These are phyloP conservation scores for Zelostemma sp. DNA, from an alignment of 1,140 invertebrate species.

Conservation along the genomic window DNA sequence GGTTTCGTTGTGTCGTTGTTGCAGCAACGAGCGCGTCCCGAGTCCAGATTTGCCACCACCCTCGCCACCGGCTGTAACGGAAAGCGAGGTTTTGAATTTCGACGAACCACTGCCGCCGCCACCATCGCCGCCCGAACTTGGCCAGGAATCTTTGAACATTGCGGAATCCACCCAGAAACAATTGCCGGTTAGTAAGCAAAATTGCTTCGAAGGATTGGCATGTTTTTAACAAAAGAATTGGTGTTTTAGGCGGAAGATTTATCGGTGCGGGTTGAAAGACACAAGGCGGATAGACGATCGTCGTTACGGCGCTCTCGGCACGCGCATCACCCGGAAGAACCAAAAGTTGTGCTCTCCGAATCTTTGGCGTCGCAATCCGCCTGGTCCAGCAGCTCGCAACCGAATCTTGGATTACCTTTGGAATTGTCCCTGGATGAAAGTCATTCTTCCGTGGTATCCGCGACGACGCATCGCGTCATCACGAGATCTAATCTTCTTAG, in stretches of 20 bases:
- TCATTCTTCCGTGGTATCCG: slow-evolving; percentile 51
- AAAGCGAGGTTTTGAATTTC: slow-evolving; percentile 74
- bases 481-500: slow-evolving; percentile 65
- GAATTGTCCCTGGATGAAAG: slow-evolving; percentile 55
- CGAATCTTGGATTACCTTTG: slow-evolving; percentile 48
- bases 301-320: slow-evolving; percentile 55
- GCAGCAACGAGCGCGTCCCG: slow-evolving; percentile 71
- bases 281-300: slow-evolving; percentile 56
- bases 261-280: slow-evolving; percentile 45
- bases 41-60: slow-evolving; percentile 82
- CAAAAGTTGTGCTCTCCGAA: slow-evolving; percentile 48
- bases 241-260: slow-evolving; percentile 17
- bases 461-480: slow-evolving; percentile 56
- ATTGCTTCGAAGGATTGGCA: not conserved
- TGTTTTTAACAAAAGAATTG: not conserved
- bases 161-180: slow-evolving; percentile 28
- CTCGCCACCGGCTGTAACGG: slow-evolving; percentile 74
- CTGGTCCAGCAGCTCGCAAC: slow-evolving; percentile 27
- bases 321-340: slow-evolving; percentile 43
- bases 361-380: slow-evolving; percentile 44
- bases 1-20: slow-evolving; percentile 16
- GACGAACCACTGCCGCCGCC: slow-evolving; percentile 83
- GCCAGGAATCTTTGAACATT: slow-evolving; percentile 31
- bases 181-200: slow-evolving; percentile 25
- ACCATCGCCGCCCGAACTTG: slow-evolving; percentile 75